Evolutionary conservation across 2,797 vertebrate genomes (phyloP).

Genomic region (Cirrhinus mrigala): DNA sequence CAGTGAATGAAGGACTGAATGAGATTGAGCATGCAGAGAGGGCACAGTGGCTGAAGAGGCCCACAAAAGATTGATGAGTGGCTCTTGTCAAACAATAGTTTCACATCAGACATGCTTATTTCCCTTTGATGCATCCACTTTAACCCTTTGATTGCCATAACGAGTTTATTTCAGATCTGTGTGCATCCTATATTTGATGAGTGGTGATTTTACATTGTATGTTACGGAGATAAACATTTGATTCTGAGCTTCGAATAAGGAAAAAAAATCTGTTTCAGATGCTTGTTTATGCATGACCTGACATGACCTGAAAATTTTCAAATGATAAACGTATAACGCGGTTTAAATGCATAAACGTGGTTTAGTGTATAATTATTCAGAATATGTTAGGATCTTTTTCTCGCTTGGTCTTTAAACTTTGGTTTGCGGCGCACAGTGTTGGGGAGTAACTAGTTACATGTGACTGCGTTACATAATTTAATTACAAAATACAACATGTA

Average conservation of each 20-base stretch:
- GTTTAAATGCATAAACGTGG: no score
- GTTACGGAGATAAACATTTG: slow-evolving; percentile 3
- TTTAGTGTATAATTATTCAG: not conserved
- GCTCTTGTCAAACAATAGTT: slow-evolving; percentile 50
- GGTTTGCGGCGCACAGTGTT: not conserved
- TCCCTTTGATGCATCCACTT: slow-evolving; percentile 54
- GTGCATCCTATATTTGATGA: slow-evolving; percentile 42
- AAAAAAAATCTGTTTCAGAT: not conserved
- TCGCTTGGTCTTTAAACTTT: not conserved
- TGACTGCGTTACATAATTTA: no score
- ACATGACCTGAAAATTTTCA: not conserved
- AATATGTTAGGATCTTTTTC: not conserved
- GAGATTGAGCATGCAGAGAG: slow-evolving; percentile 37
- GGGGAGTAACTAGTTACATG: no score
- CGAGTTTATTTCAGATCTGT: slow-evolving; percentile 34
- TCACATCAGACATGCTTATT: slow-evolving; percentile 54
- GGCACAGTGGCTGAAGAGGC: slow-evolving; percentile 43
- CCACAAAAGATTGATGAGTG: slow-evolving; percentile 59
- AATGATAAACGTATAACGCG: slow-evolving; percentile 8
- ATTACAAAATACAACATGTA: no score
- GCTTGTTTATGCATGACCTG: not conserved
- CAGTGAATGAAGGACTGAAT: slow-evolving; percentile 44
- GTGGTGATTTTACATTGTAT: slow-evolving; percentile 27
- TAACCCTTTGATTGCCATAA: slow-evolving; percentile 47
- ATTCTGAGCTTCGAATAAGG: not conserved